Conservation (phyloP, 1,140 invertebrate species). For the Daktulosphaira vitifoliae region DNA sequence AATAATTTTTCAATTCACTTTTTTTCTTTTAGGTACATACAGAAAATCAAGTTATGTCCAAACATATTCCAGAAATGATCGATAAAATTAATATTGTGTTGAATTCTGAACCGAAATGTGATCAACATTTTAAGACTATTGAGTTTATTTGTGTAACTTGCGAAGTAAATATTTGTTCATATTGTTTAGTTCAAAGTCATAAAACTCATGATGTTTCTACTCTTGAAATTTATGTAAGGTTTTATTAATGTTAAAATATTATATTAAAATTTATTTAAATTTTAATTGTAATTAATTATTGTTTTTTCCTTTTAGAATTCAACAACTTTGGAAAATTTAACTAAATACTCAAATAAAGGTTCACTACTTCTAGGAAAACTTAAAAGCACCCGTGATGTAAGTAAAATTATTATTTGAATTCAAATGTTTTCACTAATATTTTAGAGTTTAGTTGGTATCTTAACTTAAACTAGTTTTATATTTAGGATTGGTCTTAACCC, state of each 20-base stretch:
- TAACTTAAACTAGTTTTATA: too few relatives aligned
- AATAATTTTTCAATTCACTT: too few relatives aligned
- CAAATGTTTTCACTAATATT: too few relatives aligned
- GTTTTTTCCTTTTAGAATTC: background rate
- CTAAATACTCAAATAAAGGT: background rate
- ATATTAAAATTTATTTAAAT: too few relatives aligned
- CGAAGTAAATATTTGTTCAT: background rate
- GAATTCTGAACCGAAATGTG: background rate
- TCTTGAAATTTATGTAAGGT: constrained; percentile 34
- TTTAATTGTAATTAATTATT: too few relatives aligned
- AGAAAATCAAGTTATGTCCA: background rate
- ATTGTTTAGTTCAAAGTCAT: background rate
- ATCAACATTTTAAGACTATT: background rate
- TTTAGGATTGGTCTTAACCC: too few relatives aligned
- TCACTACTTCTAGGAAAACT: background rate
- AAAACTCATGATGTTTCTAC: constrained; percentile 26
- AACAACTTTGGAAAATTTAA: background rate
- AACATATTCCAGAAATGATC: background rate
- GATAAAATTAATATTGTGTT: background rate
- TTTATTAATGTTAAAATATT: background rate
- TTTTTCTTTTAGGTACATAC: background rate
- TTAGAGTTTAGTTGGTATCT: too few relatives aligned
- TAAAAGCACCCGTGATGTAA: constrained; percentile 1
- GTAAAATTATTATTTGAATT: background rate
- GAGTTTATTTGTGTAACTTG: constrained; percentile 8